A percentile compares a stretch with the other conserved stretches of the same genome.
phyloP scores from a whole-genome alignment of 2,888 invertebrate species.

The Creontiades dilutus region DNA sequence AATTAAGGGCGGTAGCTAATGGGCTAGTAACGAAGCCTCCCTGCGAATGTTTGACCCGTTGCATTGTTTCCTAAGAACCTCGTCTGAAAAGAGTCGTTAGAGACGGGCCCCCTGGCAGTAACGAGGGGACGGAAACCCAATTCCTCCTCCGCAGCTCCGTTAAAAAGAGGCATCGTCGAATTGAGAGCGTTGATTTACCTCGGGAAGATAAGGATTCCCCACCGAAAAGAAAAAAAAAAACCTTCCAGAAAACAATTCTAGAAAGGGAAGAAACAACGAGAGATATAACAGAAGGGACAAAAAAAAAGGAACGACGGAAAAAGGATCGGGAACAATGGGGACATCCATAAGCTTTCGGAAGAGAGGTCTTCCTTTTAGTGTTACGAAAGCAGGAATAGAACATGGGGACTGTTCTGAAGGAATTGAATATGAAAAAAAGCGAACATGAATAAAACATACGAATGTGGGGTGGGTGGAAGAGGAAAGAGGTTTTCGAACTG shows the following conservation, averaged over 20 bases:
- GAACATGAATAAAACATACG: slow-evolving; percentile 36
- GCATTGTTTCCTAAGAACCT: neutral
- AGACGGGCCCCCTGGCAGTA: neutral
- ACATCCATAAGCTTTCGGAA: slow-evolving; percentile 58
- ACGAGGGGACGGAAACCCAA: neutral
- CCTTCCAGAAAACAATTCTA: slow-evolving; percentile 37
- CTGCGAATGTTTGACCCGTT: slow-evolving; percentile 11
- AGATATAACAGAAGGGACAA: slow-evolving; percentile 2
- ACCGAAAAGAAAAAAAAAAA: neutral
- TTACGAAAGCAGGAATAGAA: slow-evolving; percentile 58
- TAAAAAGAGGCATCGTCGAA: slow-evolving; percentile 38
- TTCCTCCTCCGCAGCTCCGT: slow-evolving; percentile 19
- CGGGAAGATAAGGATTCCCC: slow-evolving; percentile 41
- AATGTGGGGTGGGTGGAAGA: neutral
- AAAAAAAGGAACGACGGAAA: slow-evolving; percentile 25
- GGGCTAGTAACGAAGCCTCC: slow-evolving; percentile 13
- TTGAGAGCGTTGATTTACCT: slow-evolving; percentile 51
- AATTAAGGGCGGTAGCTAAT: neutral
- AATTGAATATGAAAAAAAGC: slow-evolving; percentile 65
- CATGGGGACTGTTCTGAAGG: slow-evolving; percentile 30
- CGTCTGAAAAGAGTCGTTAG: slow-evolving; percentile 36
- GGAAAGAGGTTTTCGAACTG: slow-evolving; percentile 53
- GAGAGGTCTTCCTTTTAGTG: slow-evolving; percentile 27
- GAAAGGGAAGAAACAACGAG: slow-evolving; percentile 51
- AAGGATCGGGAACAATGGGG: slow-evolving; percentile 63